Evolutionary conservation across 2,797 vertebrate species (phyloP).

Genomic region (Sphenopsis melanotis): DNA sequence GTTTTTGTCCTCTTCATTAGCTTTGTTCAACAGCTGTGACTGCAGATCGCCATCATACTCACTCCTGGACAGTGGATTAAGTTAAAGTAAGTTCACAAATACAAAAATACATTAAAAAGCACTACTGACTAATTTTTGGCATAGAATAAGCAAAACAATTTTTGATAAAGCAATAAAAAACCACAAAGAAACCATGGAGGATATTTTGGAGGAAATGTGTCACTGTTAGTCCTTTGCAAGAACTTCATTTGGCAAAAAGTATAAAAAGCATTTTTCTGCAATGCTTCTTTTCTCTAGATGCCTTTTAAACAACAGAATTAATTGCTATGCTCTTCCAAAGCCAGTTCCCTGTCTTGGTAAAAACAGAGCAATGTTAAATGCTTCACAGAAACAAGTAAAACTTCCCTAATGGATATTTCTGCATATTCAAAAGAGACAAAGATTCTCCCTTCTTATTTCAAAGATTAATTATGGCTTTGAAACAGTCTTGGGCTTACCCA

Average conservation of each 20-base stretch:
- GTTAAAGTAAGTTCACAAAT: background rate
- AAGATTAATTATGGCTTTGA: background rate
- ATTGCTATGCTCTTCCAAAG: background rate
- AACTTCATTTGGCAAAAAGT: background rate
- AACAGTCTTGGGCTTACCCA: background rate
- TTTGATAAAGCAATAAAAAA: background rate
- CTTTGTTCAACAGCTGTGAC: slow-evolving; percentile 95
- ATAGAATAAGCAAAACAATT: background rate
- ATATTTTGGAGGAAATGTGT: background rate
- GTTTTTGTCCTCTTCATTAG: slow-evolving; percentile 98
- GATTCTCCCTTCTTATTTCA: background rate
- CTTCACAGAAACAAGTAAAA: background rate
- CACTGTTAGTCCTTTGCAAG: background rate
- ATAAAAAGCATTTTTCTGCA: background rate
- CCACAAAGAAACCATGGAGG: background rate
- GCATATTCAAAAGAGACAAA: background rate
- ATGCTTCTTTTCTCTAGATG: background rate
- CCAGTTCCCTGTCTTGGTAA: background rate
- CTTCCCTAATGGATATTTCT: background rate
- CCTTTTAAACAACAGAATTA: background rate
- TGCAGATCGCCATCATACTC: slow-evolving; percentile 98
- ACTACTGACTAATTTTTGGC: background rate
- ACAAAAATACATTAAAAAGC: background rate
- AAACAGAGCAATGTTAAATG: background rate
- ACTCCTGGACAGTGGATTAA: slow-evolving; percentile 80